Percentiles rank a stretch among this genome's conserved stretches.
Conservation (phyloP, 2,797 vertebrate species). For the Poecilia picta region DNA sequence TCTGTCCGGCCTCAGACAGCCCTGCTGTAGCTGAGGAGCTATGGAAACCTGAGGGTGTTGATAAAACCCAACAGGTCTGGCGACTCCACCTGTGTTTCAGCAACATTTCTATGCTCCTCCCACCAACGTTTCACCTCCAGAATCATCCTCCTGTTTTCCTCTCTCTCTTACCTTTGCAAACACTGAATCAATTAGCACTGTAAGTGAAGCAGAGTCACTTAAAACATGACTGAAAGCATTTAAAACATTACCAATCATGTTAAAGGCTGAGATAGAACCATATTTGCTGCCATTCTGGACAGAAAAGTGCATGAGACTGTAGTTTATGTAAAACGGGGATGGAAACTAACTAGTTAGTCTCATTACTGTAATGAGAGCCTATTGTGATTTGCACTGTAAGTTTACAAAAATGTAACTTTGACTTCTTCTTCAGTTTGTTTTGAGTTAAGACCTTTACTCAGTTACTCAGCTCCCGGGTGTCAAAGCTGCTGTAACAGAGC, state of each 20-base stretch:
- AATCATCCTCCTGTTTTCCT: not conserved
- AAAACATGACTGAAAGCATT: not conserved
- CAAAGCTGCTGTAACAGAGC: too few species aligned
- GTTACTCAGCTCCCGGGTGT: too few species aligned
- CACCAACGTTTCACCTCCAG: not conserved
- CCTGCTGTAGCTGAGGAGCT: not conserved
- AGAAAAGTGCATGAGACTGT: not conserved
- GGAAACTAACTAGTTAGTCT: too few species aligned
- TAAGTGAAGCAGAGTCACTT: not conserved
- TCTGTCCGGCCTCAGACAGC: not conserved
- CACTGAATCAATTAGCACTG: not conserved
- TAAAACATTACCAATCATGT: too few species aligned
- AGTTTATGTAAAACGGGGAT: not conserved
- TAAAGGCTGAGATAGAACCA: not conserved
- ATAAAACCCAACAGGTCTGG: slow-evolving; percentile 19
- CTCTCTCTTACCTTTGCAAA: not conserved
- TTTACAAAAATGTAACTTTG: too few species aligned
- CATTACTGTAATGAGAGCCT: too few species aligned
- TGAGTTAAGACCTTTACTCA: too few species aligned
- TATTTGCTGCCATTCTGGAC: too few species aligned
- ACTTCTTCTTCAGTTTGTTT: too few species aligned
- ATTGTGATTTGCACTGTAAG: too few species aligned
- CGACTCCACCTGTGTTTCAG: slow-evolving; percentile 12
- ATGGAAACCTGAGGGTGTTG: not conserved
- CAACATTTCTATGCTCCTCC: not conserved